A percentile compares a stretch with the other conserved stretches of the same genome.
Conservation (phyloP, 2,888 invertebrate species). For the Suillia variegata region DNA sequence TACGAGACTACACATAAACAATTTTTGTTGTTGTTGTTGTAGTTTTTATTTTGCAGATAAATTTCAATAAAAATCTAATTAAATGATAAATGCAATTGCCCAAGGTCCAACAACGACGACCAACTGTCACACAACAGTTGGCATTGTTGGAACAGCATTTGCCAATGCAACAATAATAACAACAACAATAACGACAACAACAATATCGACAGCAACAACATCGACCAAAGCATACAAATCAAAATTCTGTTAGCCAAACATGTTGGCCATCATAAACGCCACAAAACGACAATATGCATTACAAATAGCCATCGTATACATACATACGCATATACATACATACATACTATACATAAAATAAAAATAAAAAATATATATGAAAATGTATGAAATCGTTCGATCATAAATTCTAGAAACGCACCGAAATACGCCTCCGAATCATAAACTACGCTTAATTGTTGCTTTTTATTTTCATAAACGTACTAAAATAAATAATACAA, state of each 20-base stretch:
- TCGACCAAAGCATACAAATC: no score
- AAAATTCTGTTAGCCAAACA: constrained; percentile 29
- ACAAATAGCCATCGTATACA: not conserved
- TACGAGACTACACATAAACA: no score
- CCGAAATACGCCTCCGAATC: constrained; percentile 15
- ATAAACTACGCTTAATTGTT: not conserved
- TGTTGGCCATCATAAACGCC: constrained; percentile 38
- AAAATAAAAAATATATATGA: no score
- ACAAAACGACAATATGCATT: constrained; percentile 12
- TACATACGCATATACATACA: constrained; percentile 35
- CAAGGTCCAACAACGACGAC: not conserved
- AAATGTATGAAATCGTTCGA: no score
- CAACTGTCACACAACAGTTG: constrained; percentile 32
- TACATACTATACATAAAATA: no score
- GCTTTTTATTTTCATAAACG: not conserved
- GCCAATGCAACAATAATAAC: constrained; percentile 10
- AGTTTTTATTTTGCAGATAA: not conserved
- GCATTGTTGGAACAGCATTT: constrained; percentile 32
- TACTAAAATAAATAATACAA: not conserved
- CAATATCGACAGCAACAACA: constrained; percentile 8
- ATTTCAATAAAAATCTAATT: not conserved
- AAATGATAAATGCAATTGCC: not conserved
- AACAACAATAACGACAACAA: not conserved
- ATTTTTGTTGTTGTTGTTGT: not conserved
- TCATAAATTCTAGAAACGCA: constrained; percentile 33